Percentiles rank a stretch among this genome's conserved stretches.
Conservation (phyloP, 2,888 invertebrate genomes). For the Ferrisia virgata region DNA sequence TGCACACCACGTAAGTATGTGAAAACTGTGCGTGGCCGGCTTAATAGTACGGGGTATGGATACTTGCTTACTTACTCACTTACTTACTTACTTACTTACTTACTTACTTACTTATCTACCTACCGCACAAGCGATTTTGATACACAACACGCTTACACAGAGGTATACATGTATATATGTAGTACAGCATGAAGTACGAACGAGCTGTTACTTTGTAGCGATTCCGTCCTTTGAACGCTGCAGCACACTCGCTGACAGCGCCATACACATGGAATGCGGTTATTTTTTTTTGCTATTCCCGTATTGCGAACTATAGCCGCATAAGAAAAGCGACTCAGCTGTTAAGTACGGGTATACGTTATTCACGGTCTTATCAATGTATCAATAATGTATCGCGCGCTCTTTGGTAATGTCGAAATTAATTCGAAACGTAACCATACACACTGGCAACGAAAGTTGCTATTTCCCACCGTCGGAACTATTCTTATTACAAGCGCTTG, state of each 20-base stretch:
- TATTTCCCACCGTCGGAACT: background rate
- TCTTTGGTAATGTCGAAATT: background rate
- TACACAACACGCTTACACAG: background rate
- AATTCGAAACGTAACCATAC: background rate
- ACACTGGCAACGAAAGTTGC: background rate
- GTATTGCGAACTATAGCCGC: background rate
- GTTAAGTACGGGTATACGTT: background rate
- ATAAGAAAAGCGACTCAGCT: background rate
- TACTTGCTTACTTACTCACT: background rate
- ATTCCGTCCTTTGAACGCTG: background rate
- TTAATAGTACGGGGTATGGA: slow-evolving; percentile 40
- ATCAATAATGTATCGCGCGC: background rate
- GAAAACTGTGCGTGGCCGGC: background rate
- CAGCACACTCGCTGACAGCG: background rate
- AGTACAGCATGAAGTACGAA: no score
- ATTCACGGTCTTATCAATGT: background rate
- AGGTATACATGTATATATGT: no score
- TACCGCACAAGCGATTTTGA: no score
- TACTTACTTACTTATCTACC: background rate
- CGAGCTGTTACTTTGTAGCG: no score
- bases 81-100: background rate
- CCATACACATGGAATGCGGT: slow-evolving; percentile 26
- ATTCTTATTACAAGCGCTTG: background rate
- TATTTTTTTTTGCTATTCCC: slow-evolving; percentile 27
- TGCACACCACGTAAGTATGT: slow-evolving; percentile 35